Base-by-base conservation (phyloP, 1,140 invertebrate species). In the Lasioglossum albipes region DNA sequence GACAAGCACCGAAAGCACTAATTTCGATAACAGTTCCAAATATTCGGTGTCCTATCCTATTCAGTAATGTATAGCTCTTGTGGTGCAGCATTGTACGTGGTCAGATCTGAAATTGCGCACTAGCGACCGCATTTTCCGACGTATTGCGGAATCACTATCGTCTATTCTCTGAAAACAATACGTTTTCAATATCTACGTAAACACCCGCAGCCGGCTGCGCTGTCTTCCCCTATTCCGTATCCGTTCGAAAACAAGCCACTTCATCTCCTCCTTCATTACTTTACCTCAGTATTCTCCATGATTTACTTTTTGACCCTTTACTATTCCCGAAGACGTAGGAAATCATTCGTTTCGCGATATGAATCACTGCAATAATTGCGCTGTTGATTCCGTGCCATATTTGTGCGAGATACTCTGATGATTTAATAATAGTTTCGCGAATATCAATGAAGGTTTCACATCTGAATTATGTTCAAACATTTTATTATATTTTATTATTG, bases 111-210 rank as follows among this genome's bases (percentile, higher is more conserved):
- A 84, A 54, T 22, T 57, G 52, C 42, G 12, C 69, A 61, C 64
- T 66, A 64, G 52, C 64, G 45, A 84, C 75, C 75, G 49, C 49
- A 79, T 70, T 79, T 74, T 72, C 52, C 64, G 41, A 64, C 41
- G 45, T 78, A 61, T 52, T 62, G 57, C 31, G 27, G 49, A 69
- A 83, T 62, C 45, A 74, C 52, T 83, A 71, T 74, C 72, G 45
- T 66, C 18, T 42, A 45, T 69, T 59, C 57, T 36, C 49, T 49
- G 52, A 82, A 79, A 84, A 74, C 59, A 62, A 73, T 49, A 70
- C 57, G 59, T 69, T 66, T 71, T 75, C 78, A 71, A 75, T 83
- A 83, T 75, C 68, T 82, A 27, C 62, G 49, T 59, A 84, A 84
- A 72, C 77, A 72, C 45, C 27, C 36, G n/a, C 27, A 59, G 75